Base-by-base conservation (phyloP, 1,140 invertebrate genomes). In the Lithobius niger region DNA sequence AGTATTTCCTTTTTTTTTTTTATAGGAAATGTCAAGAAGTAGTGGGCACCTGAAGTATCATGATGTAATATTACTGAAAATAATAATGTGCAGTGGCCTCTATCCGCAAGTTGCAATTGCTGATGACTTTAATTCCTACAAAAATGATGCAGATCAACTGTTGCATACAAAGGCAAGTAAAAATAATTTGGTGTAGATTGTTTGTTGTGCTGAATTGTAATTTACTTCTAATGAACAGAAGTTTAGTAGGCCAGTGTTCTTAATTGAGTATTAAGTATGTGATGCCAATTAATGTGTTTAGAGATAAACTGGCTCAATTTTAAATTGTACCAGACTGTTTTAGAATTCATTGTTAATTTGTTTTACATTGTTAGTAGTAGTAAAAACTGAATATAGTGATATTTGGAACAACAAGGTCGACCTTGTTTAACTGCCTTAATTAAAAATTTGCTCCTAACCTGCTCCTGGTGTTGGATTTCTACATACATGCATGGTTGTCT, bases 71-170 rank as follows among this genome's bases (percentile, higher is more conserved):
- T 79, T 94, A 69, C 69, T 93, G 13, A 93, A 97, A 75, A 67
- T 96, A 27, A 88, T 97, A 56, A 69, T 97, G 1, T 86, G 84
- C 60, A 86, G 87, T 74, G 92, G 92, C 4, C 73, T 97, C 19
- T 97, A 97, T 72, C 93, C 93, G 6, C 91, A 96, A 72, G 74
- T 96, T 50, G 88, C 91, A 3, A 78, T 93, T 42, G 79, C 86
- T 15, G 94, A 98, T 73, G 88, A 94, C 63, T 88, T 86, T 63
- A 98, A 98, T 71, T 84, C 86, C 64, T 91, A 82, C 64, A 95
- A 85, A 78, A 79, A 81, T 27, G 79, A 82, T 18, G 81, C 78
- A n/a, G 91, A 97, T 60, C 89, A 93, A 67, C 73, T 94, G 24
- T 97, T 89, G 70, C 93, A 98, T 67, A 95, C 92, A 0, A 84